These are phyloP conservation scores for Philotrypesis tridentata DNA, from an alignment of 1,140 invertebrate species.

Conservation along the genomic window DNA sequence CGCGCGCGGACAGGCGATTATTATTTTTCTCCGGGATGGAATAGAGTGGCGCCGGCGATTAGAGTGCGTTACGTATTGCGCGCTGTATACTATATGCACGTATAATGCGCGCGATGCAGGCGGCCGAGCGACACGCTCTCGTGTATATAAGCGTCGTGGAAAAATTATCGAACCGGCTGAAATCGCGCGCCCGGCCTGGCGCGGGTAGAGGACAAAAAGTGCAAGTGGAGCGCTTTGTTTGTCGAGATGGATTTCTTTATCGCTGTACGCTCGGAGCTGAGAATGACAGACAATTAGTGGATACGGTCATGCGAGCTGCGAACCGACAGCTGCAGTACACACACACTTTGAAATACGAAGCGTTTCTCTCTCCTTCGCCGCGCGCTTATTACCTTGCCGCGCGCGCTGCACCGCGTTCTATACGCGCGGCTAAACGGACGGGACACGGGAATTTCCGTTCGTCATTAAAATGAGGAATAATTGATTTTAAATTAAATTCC, in stretches of 20 bases:
- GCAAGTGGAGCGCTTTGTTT: no score
- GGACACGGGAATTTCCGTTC: not conserved
- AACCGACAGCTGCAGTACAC: not conserved
- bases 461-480: no score
- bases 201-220: no score
- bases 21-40: slow-evolving; percentile 28
- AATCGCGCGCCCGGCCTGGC: no score
- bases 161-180: no score
- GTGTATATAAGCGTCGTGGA: no score
- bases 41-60: slow-evolving; percentile 2
- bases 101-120: slow-evolving; percentile 1
- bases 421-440: not conserved
- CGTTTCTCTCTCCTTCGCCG: not conserved
- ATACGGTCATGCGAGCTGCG: not conserved
- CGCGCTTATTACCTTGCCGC: not conserved
- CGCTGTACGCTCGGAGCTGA: not conserved
- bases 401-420: not conserved
- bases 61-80: not conserved
- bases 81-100: no score
- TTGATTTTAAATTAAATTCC: no score
- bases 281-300: slow-evolving; percentile 7
- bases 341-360: slow-evolving; percentile 5
- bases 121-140: no score
- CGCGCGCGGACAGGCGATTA: slow-evolving; percentile 1
- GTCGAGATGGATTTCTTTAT: no score